A percentile compares a stretch with the other conserved stretches of the same genome.
Evolutionary conservation across 2,113 vertebrate species (phyloP).

Genomic region (Aplodontia rufa): DNA sequence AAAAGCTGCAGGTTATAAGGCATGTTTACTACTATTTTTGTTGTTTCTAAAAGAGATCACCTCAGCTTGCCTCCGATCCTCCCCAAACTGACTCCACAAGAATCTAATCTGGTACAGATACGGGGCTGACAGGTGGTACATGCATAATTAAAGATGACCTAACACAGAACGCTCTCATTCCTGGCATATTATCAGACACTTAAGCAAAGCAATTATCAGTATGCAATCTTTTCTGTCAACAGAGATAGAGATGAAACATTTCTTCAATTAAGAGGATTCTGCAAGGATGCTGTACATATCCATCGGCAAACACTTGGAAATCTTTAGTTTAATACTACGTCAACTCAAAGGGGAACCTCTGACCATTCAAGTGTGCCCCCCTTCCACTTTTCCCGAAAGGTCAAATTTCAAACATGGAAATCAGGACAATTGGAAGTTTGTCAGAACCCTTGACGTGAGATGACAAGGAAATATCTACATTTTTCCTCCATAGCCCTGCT

Average conservation of each 20-base stretch:
- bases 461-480: conserved; percentile 20
- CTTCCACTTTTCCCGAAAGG: background rate
- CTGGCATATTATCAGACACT: conserved; percentile 88
- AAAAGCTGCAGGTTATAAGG: conserved; percentile 79
- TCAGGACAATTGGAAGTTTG: background rate
- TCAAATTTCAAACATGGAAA: conserved; percentile 35
- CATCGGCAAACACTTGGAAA: conserved; percentile 78
- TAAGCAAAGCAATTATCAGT: conserved; percentile 88
- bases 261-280: conserved; percentile 81
- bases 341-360: conserved; percentile 28
- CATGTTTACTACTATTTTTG: conserved; percentile 78
- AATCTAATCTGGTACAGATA: conserved; percentile 82
- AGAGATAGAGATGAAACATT: conserved; percentile 84
- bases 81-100: conserved; percentile 72
- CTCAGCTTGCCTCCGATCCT: conserved; percentile 51
- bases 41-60: conserved; percentile 79
- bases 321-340: conserved; percentile 58
- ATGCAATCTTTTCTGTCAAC: conserved; percentile 86
- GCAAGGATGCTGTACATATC: conserved; percentile 66
- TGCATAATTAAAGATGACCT: conserved; percentile 89
- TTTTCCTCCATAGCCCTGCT: background rate
- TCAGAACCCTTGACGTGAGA: background rate
- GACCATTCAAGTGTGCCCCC: background rate
- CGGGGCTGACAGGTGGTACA: conserved; percentile 87
- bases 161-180: conserved; percentile 86